Base-by-base conservation (phyloP, 1,140 invertebrate species). In the Hyles vespertilio region DNA sequence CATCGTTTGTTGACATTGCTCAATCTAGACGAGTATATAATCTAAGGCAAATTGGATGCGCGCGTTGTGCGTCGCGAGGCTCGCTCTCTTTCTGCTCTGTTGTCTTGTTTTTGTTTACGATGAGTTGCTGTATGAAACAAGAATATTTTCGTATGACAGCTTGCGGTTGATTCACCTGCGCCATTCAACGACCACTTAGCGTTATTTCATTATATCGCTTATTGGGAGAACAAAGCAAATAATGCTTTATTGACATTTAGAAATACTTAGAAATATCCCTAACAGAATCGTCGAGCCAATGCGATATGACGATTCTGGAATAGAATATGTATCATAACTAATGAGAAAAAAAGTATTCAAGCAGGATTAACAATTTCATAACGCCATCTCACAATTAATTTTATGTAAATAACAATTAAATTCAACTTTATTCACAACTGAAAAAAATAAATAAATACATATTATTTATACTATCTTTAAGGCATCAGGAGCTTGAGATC, bases 31-130 rank as follows among this genome's bases (percentile, higher is more conserved):
- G n/a, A n/a, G n/a, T n/a, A n/a, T n/a, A n/a, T n/a, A n/a, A n/a
- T n/a, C n/a, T n/a, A n/a, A n/a, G n/a, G 81, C 78, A 84, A 85
- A 84, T 87, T 85, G 84, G 84, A 83, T 79, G 80, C 79, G 81
- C 77, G 77, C 68, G 76, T 59, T 70, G 67, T 73, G 74, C 68
- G 61, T 70, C 72, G 66, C 36, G 52, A 43, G 36, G 3, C 40
- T 47, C 70, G 76, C 64, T 81, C 79, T 84, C 77, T 74, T 76
- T 80, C 75, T 70, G 75, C 64, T 81, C 72, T 69, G 70, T 61
- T 59, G 64, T 62, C 59, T 77, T 71, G 54, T 74, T 77, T 70
- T 74, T 73, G 67, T 75, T 75, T 73, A 67, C 63, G 65, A 69
- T 67, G 61, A 63, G 49, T 64, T 47, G 56, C 36, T 48, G 67